Percentiles rank a stretch among this genome's conserved stretches.
phyloP scores from a whole-genome alignment of 2,113 vertebrate genomes.

The Mirounga angustirostris region DNA sequence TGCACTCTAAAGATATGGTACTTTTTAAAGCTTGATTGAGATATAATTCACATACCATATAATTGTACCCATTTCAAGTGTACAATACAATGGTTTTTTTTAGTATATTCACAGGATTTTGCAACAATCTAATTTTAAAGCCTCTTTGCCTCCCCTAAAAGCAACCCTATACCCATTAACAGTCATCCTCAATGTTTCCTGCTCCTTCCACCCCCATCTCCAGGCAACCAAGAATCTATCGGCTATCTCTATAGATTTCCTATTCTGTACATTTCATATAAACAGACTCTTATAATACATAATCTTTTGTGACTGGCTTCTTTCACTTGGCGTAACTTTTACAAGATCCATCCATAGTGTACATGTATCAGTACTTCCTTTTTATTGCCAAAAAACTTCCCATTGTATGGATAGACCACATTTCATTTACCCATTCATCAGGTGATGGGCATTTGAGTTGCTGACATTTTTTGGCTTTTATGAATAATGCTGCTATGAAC shows the following conservation, averaged over 20 bases:
- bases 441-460: neutral
- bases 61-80: neutral
- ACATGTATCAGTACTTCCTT: neutral
- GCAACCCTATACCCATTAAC: neutral
- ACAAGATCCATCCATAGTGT: neutral
- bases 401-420: neutral
- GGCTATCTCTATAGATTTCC: neutral
- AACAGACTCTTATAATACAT: neutral
- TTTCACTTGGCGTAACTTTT: neutral
- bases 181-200: neutral
- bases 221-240: neutral
- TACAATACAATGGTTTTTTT: neutral
- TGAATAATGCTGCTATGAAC: neutral
- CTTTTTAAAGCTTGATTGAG: neutral
- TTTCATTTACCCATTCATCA: neutral
- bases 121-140: neutral
- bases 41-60: neutral
- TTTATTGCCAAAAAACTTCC: neutral
- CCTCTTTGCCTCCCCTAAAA: neutral
- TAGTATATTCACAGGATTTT: neutral
- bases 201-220: neutral
- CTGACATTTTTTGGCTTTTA: neutral
- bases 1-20: neutral
- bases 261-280: neutral
- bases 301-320: neutral